Evolutionary conservation across 2,797 vertebrate genomes (phyloP).

Genomic region (Gymnoscopelus braueri): DNA sequence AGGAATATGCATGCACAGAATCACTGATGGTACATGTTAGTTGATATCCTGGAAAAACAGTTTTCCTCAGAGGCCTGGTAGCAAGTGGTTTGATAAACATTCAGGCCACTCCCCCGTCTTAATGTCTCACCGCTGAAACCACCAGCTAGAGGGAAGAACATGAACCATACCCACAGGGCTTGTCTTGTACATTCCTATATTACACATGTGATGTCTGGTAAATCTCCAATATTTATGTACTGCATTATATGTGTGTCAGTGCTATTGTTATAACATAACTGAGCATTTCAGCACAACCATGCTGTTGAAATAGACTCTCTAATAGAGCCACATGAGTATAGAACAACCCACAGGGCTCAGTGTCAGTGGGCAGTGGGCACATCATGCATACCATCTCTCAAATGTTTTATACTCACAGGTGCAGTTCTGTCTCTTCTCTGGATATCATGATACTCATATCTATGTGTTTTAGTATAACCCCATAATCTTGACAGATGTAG

Average conservation of each 20-base stretch:
- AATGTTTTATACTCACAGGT: constrained; percentile 21
- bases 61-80: constrained; percentile 14
- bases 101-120: not conserved
- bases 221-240: not conserved
- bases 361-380: constrained; percentile 22
- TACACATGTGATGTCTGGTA: constrained; percentile 2
- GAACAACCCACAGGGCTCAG: not conserved
- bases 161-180: not conserved
- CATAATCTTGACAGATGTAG: constrained; percentile 24
- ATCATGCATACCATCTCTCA: constrained; percentile 39
- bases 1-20: not conserved
- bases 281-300: not conserved
- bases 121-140: constrained; percentile 22
- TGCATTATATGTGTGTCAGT: not conserved
- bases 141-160: constrained; percentile 23
- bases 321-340: not conserved
- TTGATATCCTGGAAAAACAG: not conserved
- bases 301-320: not conserved
- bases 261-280: not conserved
- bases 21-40: not conserved
- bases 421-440: constrained; percentile 17
- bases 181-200: constrained; percentile 1
- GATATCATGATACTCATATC: constrained; percentile 39
- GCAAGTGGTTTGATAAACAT: constrained; percentile 4
- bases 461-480: constrained; percentile 20